Evolutionary conservation across 2,888 invertebrate genomes (phyloP).

Genomic region (Acanthosepion pharaonis): DNA sequence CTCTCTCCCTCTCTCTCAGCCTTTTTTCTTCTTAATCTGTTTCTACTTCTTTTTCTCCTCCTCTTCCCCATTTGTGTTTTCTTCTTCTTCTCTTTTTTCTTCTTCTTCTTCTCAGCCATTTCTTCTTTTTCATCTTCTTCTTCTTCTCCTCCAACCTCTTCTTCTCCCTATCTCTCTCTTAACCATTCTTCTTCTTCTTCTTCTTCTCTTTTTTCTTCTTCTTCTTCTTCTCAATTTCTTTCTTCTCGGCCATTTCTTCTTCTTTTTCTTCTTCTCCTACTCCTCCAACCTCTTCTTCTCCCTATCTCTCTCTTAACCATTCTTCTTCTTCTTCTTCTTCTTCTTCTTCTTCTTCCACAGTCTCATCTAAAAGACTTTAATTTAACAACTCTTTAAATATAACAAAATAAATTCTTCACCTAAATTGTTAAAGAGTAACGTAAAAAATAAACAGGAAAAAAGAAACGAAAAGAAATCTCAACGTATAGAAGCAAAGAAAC

Average conservation of each 20-base stretch:
- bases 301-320: neutral
- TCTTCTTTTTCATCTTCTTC: neutral
- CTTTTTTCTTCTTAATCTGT: too few relatives aligned
- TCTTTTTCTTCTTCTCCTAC: neutral
- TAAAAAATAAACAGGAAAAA: neutral
- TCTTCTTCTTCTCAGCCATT: too few relatives aligned
- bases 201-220: too few relatives aligned
- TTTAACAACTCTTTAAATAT: neutral
- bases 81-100: too few relatives aligned
- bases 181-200: too few relatives aligned
- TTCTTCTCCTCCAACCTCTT: too few relatives aligned
- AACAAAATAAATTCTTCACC: neutral
- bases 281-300: too few relatives aligned
- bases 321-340: neutral
- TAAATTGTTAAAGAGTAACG: neutral
- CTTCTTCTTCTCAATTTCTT: neutral
- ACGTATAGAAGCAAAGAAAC: neutral
- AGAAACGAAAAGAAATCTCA: neutral
- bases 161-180: too few relatives aligned
- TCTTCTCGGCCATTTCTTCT: neutral
- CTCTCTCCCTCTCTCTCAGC: too few relatives aligned
- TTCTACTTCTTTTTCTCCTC: too few relatives aligned
- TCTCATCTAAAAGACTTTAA: neutral
- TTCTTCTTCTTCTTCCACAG: neutral
- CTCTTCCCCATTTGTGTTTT: too few relatives aligned